Conservation (phyloP, 2,113 vertebrate genomes). For the human (Homo sapiens) region DNA sequence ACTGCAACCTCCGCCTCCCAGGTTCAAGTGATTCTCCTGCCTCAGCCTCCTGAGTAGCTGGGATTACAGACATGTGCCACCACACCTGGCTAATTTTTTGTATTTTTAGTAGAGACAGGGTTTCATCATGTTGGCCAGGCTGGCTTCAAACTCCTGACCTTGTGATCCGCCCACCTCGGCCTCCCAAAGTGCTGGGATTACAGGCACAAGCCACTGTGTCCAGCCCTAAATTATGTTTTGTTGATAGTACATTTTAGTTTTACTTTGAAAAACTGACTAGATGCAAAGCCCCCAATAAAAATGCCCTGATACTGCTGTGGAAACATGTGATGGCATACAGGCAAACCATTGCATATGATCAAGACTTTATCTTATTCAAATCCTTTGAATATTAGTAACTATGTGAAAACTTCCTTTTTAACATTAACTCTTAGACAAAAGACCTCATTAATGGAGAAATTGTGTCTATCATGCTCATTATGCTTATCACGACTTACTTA, state of each 20-base stretch:
- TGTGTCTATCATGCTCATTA: neutral
- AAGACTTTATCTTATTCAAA: neutral
- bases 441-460: neutral
- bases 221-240: neutral
- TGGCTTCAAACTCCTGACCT: too few species aligned
- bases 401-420: slow-evolving; percentile 12
- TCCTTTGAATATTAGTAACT: neutral
- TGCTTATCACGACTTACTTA: neutral
- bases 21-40: too few species aligned
- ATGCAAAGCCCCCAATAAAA: neutral
- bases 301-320: neutral
- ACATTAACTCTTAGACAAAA: neutral
- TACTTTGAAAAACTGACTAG: slow-evolving; percentile 30
- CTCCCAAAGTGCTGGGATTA: too few species aligned
- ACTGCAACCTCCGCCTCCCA: too few species aligned
- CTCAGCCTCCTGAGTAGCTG: too few species aligned
- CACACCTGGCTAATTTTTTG: too few species aligned
- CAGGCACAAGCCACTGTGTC: too few species aligned
- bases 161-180: too few species aligned
- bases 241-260: neutral
- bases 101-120: too few species aligned
- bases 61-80: too few species aligned
- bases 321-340: neutral
- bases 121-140: too few species aligned
- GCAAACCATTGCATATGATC: neutral